Evolutionary conservation across 2,888 invertebrate genomes (phyloP).

Genomic region (Euzetes globulus): DNA sequence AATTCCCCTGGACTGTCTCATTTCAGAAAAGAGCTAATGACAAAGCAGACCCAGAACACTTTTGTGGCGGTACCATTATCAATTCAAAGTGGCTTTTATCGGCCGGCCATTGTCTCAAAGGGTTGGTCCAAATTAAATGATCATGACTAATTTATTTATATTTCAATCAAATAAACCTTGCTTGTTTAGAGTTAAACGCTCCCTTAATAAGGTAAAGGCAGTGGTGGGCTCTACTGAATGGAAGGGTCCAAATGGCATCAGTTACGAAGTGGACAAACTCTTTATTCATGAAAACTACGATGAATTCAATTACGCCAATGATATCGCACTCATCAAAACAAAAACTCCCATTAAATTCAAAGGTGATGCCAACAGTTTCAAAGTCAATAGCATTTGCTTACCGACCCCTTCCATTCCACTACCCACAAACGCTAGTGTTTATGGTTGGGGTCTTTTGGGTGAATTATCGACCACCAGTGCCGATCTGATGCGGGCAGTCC

Average conservation of each 20-base stretch:
- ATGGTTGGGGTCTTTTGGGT: background rate
- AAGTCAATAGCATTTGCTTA: background rate
- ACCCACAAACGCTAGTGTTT: background rate
- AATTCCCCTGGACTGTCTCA: constrained; percentile 12
- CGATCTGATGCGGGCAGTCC: background rate
- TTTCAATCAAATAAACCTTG: background rate
- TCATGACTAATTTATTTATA: background rate
- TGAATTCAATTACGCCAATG: background rate
- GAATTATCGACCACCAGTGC: background rate
- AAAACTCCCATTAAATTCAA: background rate
- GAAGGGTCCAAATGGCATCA: background rate
- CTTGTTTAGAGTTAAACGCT: background rate
- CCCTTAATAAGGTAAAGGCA: background rate
- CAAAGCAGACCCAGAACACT: background rate
- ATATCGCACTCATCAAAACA: constrained; percentile 33
- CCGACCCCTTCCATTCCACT: background rate
- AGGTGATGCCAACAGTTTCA: background rate
- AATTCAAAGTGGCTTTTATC: constrained; percentile 38
- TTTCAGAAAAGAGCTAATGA: background rate
- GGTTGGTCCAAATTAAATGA: background rate
- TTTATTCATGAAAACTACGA: background rate
- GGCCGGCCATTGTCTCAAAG: constrained; percentile 38
- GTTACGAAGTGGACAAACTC: background rate
- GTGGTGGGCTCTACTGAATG: background rate
- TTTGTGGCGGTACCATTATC: constrained; percentile 37